Percentiles rank a stretch among this genome's conserved stretches.
Conservation (phyloP, 37 sponge, comb jelly and placozoan genomes). For the Chondrosia reniformis region DNA sequence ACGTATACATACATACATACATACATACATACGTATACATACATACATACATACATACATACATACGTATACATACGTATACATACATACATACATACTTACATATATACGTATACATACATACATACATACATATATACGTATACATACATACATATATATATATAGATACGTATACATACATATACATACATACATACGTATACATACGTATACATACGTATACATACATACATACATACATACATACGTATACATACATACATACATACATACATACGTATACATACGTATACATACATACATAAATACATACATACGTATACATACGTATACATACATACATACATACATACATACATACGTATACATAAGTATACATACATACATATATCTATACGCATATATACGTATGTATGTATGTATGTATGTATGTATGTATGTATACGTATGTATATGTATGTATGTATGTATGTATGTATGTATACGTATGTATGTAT, state of each 20-base stretch:
- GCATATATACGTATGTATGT: too few relatives aligned
- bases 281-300: neutral
- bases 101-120: neutral
- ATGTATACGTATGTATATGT: neutral
- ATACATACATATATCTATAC: neutral
- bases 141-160: neutral
- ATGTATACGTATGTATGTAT: slow-evolving; percentile 1
- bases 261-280: neutral
- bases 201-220: neutral
- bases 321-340: neutral
- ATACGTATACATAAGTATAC: neutral
- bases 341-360: neutral
- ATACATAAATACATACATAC: neutral
- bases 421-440: too few relatives aligned
- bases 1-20: neutral
- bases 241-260: neutral
- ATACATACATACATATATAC: neutral
- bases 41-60: neutral
- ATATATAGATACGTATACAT: neutral
- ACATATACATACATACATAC: neutral
- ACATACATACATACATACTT: neutral
- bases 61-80: neutral
- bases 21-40: neutral
- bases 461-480: neutral
- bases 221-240: neutral